Conservation (phyloP, 1,140 invertebrate species). For the Lucilia sericata region DNA sequence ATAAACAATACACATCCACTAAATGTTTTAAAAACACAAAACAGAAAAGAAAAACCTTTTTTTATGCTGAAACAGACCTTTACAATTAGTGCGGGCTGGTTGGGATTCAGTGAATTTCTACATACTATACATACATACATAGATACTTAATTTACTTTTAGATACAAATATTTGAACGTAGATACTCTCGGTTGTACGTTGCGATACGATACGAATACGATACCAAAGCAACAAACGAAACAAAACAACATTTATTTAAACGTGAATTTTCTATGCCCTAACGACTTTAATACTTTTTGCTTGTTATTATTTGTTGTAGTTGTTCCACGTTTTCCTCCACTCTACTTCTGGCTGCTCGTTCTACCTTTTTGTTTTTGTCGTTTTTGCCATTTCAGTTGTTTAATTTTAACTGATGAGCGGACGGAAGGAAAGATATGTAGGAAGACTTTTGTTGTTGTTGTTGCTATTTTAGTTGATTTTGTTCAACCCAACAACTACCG, state of each 20-base stretch:
- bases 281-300: conserved; percentile 6
- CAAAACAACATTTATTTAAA: too few relatives aligned
- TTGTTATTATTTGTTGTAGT: not conserved
- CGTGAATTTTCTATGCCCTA: not conserved
- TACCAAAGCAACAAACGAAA: too few relatives aligned
- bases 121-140: too few relatives aligned
- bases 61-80: not conserved
- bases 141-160: not conserved
- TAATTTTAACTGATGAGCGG: conserved; percentile 10
- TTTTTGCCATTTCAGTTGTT: not conserved
- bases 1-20: not conserved
- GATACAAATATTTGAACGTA: too few relatives aligned
- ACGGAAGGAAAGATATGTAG: conserved; percentile 42
- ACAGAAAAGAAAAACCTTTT: not conserved
- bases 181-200: too few relatives aligned
- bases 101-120: too few relatives aligned
- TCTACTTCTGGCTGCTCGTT: not conserved
- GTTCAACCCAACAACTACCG: conserved; percentile 28
- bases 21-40: not conserved
- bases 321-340: not conserved
- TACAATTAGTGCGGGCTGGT: too few relatives aligned
- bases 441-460: not conserved
- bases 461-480: conserved; percentile 1
- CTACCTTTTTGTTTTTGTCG: too few relatives aligned
- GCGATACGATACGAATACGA: too few relatives aligned